phyloP scores from a whole-genome alignment of 2,888 invertebrate species.

The Leptopilina myrica region DNA sequence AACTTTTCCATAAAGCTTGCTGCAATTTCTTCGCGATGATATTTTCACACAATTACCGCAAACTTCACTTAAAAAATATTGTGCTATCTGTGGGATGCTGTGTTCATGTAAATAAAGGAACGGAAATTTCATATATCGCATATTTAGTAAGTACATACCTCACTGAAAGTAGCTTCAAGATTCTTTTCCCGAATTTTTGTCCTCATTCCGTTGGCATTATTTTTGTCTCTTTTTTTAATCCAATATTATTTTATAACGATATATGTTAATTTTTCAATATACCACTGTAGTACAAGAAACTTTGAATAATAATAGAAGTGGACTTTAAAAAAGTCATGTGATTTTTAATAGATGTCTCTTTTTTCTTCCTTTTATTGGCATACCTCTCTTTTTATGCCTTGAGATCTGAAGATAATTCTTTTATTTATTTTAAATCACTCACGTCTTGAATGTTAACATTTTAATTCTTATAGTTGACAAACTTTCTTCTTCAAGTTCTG shows the following conservation, averaged over 20 bases:
- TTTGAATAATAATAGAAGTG: too few species aligned
- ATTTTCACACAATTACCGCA: background rate
- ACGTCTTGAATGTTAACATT: conserved; percentile 46
- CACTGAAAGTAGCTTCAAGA: conserved; percentile 73
- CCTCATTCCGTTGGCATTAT: conserved; percentile 70
- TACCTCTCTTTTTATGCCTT: conserved; percentile 52
- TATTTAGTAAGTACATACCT: conserved; percentile 62
- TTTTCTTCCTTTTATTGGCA: conserved; percentile 45
- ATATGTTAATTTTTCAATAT: conserved; percentile 47
- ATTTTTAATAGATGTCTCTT: background rate
- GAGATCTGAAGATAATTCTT: conserved; percentile 43
- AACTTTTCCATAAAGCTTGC: background rate
- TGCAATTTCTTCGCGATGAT: background rate
- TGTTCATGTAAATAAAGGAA: background rate
- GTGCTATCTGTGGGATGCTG: background rate
- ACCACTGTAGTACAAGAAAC: too few species aligned
- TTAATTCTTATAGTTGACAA: too few species aligned
- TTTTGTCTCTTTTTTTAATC: conserved; percentile 37
- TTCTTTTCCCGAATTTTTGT: conserved; percentile 69
- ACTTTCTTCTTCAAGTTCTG: too few species aligned
- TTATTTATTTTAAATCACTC: conserved; percentile 50
- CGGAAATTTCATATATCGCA: background rate
- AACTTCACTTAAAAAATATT: too few species aligned
- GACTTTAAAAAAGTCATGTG: conserved; percentile 45
- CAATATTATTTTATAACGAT: conserved; percentile 54